Base-by-base conservation (phyloP, 2,888 invertebrate genomes). In the Malthinus flaveolus region DNA sequence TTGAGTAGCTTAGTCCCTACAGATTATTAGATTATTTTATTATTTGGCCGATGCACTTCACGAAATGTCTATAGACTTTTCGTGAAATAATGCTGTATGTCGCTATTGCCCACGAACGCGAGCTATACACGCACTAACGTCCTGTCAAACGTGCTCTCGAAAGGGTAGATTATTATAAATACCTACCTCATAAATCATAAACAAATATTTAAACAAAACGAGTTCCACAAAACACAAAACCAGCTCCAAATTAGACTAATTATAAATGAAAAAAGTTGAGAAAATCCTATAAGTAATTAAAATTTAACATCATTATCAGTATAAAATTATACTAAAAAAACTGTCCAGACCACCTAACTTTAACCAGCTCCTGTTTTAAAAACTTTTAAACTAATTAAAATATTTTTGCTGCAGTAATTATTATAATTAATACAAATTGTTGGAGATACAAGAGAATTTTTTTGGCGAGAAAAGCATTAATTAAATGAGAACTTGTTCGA, bases 361-460 rank as follows among this genome's bases (percentile, higher is more conserved):
- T 42, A 48, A 59, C 55, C 39, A 56, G 62, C 62, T 63, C 54
- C 62, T 63, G 62, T 59, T 63, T 42, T 42, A 52, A 56, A 58
- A 52, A 58, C 58, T 47, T 55, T 56, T 49, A 63, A 64, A 46
- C 73, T 72, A 72, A 73, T 73, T 73, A 73, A 73, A 72, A 73
- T 74, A 72, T 73, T 71, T 74, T 66, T 65, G 69, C 68, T 62
- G 66, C 66, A 69, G 60, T 67, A 55, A 68, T 65, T 61, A 61
- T 63, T 68, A 73, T 71, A 73, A 74, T 74, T 74, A 74, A 73
- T 73, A 74, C 74, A 74, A 74, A 74, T 73, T 73, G 72, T 70
- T 66, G 58, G 51, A 66, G 68, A 69, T 68, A 69, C 66, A 64
- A 63, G 57, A 52, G 23, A 56, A 57, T 53, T 59, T 60, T 63